Evolutionary conservation across 2,888 invertebrate species (phyloP).

Genomic region (Aphidius colemani): DNA sequence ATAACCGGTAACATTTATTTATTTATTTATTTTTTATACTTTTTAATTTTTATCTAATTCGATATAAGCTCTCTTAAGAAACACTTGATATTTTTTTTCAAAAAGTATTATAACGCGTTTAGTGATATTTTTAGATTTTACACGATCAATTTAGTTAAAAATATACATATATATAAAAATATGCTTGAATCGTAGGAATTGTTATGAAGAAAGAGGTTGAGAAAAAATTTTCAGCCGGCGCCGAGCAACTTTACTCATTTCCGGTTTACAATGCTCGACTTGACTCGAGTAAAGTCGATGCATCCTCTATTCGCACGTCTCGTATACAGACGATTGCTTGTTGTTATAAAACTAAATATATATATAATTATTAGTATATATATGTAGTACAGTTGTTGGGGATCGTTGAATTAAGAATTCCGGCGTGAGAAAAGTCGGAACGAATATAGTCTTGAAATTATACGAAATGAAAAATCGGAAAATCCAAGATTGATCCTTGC

Average conservation of each 20-base stretch:
- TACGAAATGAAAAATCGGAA: not conserved
- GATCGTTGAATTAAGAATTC: slow-evolving; percentile 3
- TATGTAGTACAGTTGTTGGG: not conserved
- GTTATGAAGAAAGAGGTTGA: not conserved
- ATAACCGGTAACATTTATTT: too few relatives aligned
- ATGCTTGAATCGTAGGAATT: slow-evolving; percentile 21
- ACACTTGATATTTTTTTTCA: too few relatives aligned
- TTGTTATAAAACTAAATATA: not conserved
- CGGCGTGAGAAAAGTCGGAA: not conserved
- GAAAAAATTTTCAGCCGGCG: slow-evolving; percentile 38
- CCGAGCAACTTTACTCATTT: slow-evolving; percentile 40
- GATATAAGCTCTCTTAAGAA: too few relatives aligned
- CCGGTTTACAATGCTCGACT: slow-evolving; percentile 39
- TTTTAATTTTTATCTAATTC: too few relatives aligned
- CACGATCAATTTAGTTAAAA: slow-evolving; percentile 36
- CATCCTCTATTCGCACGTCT: slow-evolving; percentile 4
- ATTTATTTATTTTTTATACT: too few relatives aligned
- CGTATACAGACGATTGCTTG: slow-evolving; percentile 6
- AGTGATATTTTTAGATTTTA: too few relatives aligned
- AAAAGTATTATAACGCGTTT: too few relatives aligned
- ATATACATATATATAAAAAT: slow-evolving; percentile 27
- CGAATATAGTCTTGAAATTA: not conserved
- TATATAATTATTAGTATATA: not conserved
- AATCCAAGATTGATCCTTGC: not conserved
- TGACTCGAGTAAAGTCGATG: slow-evolving; percentile 21